phyloP scores from a whole-genome alignment of 2,113 vertebrate species.

The Cathartes aura region DNA sequence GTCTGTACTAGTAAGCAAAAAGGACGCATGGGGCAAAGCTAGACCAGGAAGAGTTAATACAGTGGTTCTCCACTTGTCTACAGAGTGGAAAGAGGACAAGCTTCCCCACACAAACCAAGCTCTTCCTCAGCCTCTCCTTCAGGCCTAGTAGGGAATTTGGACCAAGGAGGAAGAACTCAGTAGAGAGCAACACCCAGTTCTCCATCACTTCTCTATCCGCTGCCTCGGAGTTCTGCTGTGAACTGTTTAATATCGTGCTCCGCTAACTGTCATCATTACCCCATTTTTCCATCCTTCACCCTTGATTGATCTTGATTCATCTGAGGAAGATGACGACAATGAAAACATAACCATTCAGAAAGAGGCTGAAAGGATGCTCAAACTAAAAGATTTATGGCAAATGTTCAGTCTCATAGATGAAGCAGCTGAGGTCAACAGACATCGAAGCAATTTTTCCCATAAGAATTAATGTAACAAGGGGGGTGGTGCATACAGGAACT shows the following conservation, averaged over 20 bases:
- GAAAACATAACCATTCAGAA: slow-evolving; percentile 28
- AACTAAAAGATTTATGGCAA: slow-evolving; percentile 41
- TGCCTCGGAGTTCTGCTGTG: neutral
- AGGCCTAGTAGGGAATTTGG: neutral
- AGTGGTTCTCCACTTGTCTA: neutral
- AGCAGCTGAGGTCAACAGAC: slow-evolving; percentile 56
- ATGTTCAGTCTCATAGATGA: neutral
- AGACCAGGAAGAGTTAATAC: neutral
- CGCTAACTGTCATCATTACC: slow-evolving; percentile 13
- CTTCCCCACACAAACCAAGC: neutral
- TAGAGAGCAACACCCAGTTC: neutral
- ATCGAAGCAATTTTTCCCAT: slow-evolving; percentile 10
- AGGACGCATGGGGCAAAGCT: neutral
- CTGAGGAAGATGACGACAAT: slow-evolving; percentile 36
- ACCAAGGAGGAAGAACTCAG: neutral
- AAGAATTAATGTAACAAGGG: slow-evolving; percentile 47
- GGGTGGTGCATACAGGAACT: slow-evolving; percentile 19
- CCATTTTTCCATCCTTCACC: slow-evolving; percentile 46
- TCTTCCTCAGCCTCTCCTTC: neutral
- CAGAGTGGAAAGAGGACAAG: neutral
- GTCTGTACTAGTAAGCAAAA: neutral
- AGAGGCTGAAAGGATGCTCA: slow-evolving; percentile 11
- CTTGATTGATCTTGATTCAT: slow-evolving; percentile 50
- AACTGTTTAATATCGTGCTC: slow-evolving; percentile 14
- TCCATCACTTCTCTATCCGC: neutral